phyloP scores from a whole-genome alignment of 2,888 invertebrate genomes.

The Apodemia mormo region DNA sequence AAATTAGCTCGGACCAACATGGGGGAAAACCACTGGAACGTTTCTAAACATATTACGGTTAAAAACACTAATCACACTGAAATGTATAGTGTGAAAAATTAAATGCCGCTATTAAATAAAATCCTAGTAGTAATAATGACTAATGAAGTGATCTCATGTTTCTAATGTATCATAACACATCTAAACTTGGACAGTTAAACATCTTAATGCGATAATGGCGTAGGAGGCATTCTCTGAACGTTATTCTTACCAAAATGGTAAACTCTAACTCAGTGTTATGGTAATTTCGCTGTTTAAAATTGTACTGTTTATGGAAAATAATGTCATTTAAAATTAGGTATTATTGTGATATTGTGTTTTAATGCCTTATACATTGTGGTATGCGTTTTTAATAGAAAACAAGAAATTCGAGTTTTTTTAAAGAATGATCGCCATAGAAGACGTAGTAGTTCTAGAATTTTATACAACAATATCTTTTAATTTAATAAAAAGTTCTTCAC shows the following conservation, averaged over 20 bases:
- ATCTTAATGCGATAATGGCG: not conserved
- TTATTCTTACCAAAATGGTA: slow-evolving; percentile 11
- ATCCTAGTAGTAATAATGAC: not conserved
- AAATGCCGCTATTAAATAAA: not conserved
- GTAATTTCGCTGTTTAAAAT: not conserved
- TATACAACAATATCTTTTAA: no score
- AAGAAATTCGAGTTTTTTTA: no score
- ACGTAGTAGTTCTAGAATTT: no score
- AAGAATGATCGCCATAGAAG: no score
- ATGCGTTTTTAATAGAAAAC: no score
- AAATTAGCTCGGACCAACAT: no score
- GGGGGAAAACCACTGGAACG: no score
- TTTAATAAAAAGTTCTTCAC: no score
- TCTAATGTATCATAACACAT: not conserved
- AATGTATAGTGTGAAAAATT: not conserved
- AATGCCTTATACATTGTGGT: no score
- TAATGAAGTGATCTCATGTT: slow-evolving; percentile 7
- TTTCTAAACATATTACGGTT: no score
- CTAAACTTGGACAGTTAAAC: slow-evolving; percentile 7
- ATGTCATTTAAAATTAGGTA: not conserved
- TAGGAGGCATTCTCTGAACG: not conserved
- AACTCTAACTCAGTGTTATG: not conserved
- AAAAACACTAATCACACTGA: no score
- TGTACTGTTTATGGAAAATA: not conserved
- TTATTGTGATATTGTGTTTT: not conserved